Base-by-base conservation (phyloP, 2,888 invertebrate genomes). In the Phytoseiulus persimilis region DNA sequence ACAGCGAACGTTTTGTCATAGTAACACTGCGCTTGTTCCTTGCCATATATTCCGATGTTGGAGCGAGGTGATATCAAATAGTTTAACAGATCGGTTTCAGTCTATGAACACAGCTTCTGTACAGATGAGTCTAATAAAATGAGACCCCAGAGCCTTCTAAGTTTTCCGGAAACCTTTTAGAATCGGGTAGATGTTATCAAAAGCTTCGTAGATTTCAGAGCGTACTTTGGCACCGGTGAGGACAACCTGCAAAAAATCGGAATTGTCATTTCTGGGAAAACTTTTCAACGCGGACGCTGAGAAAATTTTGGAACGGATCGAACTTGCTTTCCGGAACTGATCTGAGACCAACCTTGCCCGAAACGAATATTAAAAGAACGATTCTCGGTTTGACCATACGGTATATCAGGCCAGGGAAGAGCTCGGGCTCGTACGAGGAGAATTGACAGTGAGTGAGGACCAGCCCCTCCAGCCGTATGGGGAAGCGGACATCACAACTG, bases 381-480 rank as follows among this genome's bases (percentile, higher is more conserved):
- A 99, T 95, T 91, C 97, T 95, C 0, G 99, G 99, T 92, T 97
- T 96, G 83, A 99, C 96, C 97, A 99, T 97, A 92, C 99, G 94
- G 93, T 99, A 99, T 90, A 99, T 97, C 46, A 99, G 94, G n/a
- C 99, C 99, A 11, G 99, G 98, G 93, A 99, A 99, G 90, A 99
- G 93, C 93, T 99, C 99, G 0, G 99, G 99, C 93, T 99, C 99
- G 92, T 99, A 99, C 94, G 94, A 95, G 92, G 94, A 94, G 93
- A 96, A 96, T 93, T 96, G 95, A 91, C 95, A 95, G 92, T 96
- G 96, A 3, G 96, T 95, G n/a, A 96, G 93, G 89, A 96, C 95
- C 83, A 96, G 93, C 65, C 96, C 95, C 93, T 96, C 96, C 90
- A 96, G 93, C 91, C 96, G 94, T 90, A 96, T 96, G 0, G 96